Evolutionary conservation across 2,797 vertebrate genomes (phyloP), one percentile per base, ranked within the genome.

Genomic region (Mus minutoides): DNA sequence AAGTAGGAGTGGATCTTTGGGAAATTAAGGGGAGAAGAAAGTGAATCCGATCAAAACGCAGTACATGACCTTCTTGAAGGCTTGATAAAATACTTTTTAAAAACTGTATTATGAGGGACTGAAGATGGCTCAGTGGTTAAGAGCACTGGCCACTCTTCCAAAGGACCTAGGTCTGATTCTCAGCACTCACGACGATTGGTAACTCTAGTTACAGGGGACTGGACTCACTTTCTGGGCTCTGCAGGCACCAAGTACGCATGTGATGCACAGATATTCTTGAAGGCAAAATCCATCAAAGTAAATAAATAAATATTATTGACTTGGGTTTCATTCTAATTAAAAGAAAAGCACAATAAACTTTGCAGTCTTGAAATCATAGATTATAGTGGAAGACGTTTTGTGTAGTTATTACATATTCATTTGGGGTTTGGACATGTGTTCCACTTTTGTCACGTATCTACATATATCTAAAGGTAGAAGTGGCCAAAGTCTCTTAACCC

Each of bases 361-460:
- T 94, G 49, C 60, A 79, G 75, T 37, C 9, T 29, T 34, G 1
- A 29, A n/a, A 75, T 67, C 91, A 71, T 4, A 60, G 60, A 73
- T 76, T 60, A 56, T 62, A 62, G 37, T 56, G 43, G 84, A 87
- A 95, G 13, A 52, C 60, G 77, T 85, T 85, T 75, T 94, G 67
- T 78, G 79, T 3, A 46, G 13, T 62, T 14, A 14, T 91, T 94
- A 52, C 56, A 82, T 78, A 86, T 64, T 91, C 19, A 83, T 76
- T 96, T 93, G 71, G 52, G 62, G 17, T 89, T 87, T 88, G 69
- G 49, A 75, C 76, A 88, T 64, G 40, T 54, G 88, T 77, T 94
- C 34, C 52, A 82, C 73, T 92, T 95, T 91, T 78, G 90, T 62
- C 93, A 29, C 90, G 19, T 49, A 46, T 31, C 34, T 80, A n/a